Evolutionary conservation across 2,113 vertebrate genomes (phyloP).

Genomic region (Bubalus kerabau): DNA sequence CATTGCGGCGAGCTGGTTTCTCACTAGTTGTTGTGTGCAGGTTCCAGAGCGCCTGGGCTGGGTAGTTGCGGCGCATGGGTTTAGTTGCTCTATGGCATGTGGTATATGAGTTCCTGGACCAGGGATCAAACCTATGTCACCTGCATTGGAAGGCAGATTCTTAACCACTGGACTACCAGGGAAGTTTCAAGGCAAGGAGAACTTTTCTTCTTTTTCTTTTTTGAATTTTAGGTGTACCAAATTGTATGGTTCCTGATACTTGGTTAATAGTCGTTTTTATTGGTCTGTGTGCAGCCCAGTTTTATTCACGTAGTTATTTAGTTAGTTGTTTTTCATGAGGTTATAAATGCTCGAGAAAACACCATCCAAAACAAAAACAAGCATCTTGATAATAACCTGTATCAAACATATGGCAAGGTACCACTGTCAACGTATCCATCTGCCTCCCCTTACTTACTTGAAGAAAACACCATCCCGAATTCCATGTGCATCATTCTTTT

Average conservation of each 20-base stretch:
- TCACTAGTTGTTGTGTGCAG: background rate
- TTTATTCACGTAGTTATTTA: background rate
- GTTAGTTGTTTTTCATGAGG: background rate
- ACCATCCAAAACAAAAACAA: background rate
- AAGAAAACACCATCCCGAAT: background rate
- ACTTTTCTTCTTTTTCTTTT: background rate
- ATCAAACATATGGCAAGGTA: background rate
- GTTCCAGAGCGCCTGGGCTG: background rate
- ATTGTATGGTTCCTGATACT: background rate
- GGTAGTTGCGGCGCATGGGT: background rate
- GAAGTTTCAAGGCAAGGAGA: background rate
- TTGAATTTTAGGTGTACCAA: background rate
- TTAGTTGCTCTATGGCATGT: background rate
- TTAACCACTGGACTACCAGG: background rate
- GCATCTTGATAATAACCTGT: background rate
- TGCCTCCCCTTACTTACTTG: background rate
- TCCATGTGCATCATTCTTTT: background rate
- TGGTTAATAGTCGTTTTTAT: background rate
- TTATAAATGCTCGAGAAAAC: constrained; percentile 10
- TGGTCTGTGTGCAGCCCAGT: background rate
- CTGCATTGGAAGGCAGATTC: background rate
- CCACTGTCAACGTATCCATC: background rate
- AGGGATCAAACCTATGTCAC: background rate
- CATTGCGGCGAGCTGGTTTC: background rate
- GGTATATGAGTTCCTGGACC: background rate